Evolutionary conservation across 2,113 vertebrate genomes (phyloP), one percentile per base, ranked within the genome.

Genomic region (Chamaetylas fuelleborni): DNA sequence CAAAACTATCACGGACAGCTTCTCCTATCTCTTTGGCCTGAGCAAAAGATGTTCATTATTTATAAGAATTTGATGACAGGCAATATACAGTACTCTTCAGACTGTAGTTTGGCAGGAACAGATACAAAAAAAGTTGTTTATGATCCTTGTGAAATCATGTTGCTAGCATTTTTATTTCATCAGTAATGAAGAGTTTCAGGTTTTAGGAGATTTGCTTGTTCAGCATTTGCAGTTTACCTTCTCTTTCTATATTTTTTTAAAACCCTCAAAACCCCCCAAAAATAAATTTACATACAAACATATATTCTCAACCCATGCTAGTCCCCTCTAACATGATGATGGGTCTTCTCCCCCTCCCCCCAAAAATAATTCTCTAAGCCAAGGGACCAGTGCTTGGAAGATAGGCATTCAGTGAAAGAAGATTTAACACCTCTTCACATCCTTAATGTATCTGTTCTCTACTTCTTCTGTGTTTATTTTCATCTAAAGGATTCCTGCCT

Each of bases 401-500:
- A 54, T 11, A 88, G 22, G n/a, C 54, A 64, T 89, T 77, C 92
- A 85, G 42, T 48, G 22, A 81, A 94, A 80, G 73, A 91, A 79
- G 54, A 86, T 47, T 88, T 94, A 54, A 61, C 26, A 88, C 24
- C 57, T 87, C 70, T 91, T 90, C 92, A 79, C 66, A 24, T 61
- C 71, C 77, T 87, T 92, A 91, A 70, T 80, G 81, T 92, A 66
- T 60, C 81, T 91, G 23, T 77, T 94, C 62, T 81, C 65, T 88
- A 34, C 72, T 77, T 77, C 16, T 89, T 51, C 83, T 90, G 16
- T 92, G 93, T 95, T 95, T 96, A 86, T 97, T 96, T 97, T 96
- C 90, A 77, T 95, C 92, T 94, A 86, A 96, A 97, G 90, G 64
- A 93, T 95, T 95, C 86, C 89, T 96, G 96, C 83, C 86, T 96